A percentile compares a stretch with the other conserved stretches of the same genome.
Conservation (phyloP, 1,140 invertebrate species). For the Zeugodacus cucurbitae region DNA sequence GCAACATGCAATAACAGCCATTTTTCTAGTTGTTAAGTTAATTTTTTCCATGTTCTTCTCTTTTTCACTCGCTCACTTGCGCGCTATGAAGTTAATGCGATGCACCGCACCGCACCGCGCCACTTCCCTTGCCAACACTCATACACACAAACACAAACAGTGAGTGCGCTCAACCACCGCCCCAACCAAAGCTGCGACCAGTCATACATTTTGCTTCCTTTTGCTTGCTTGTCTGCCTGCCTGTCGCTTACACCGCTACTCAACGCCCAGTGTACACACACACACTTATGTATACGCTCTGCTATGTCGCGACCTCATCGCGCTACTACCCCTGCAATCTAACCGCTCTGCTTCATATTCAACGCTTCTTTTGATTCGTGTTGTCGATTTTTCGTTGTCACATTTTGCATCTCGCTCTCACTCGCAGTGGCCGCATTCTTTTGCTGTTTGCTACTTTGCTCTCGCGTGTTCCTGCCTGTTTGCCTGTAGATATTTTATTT, state of each 20-base stretch:
- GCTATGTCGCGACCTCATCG: background rate
- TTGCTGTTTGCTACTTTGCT: conserved; percentile 52
- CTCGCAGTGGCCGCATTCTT: background rate
- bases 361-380: conserved; percentile 36
- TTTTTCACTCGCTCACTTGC: conserved; percentile 53
- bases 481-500: conserved; percentile 62
- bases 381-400: conserved; percentile 39
- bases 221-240: conserved; percentile 36
- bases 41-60: conserved; percentile 66
- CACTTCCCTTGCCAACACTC: background rate
- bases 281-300: background rate
- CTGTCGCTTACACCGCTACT: background rate
- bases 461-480: conserved; percentile 44
- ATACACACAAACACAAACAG: background rate
- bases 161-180: conserved; percentile 38
- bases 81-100: conserved; percentile 12
- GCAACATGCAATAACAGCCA: conserved; percentile 66
- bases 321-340: background rate
- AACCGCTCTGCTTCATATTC: background rate
- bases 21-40: conserved; percentile 67
- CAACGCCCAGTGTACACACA: background rate
- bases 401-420: conserved; percentile 11
- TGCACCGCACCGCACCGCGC: conserved; percentile 24
- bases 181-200: conserved; percentile 47
- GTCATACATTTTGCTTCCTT: conserved; percentile 45